Evolutionary conservation across 1,140 invertebrate species (phyloP).

Genomic region (Drosophila setifemur): DNA sequence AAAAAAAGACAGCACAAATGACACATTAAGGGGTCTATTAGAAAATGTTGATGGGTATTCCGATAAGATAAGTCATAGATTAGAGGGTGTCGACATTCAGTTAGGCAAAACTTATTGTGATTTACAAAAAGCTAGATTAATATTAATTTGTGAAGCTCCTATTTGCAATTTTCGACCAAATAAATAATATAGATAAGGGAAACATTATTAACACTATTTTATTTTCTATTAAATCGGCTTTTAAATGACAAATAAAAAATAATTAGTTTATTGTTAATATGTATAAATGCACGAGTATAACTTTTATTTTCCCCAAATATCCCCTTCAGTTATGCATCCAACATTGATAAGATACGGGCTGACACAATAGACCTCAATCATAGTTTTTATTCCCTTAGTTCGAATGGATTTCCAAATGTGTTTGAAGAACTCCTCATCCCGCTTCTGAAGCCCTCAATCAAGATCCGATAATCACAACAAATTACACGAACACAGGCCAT

Average conservation of each 20-base stretch:
- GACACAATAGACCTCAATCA: slow-evolving; percentile 28
- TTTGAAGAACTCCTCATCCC: slow-evolving; percentile 18
- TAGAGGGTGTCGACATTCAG: background rate
- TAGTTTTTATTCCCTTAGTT: slow-evolving; percentile 2
- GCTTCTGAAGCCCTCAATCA: slow-evolving; percentile 33
- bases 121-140: background rate
- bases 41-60: slow-evolving; percentile 8
- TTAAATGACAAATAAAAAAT: too few relatives aligned
- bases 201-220: too few relatives aligned
- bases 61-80: slow-evolving; percentile 26
- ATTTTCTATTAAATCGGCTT: too few relatives aligned
- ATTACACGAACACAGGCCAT: slow-evolving; percentile 38
- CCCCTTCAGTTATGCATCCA: background rate
- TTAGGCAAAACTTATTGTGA: background rate
- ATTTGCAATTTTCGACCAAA: too few relatives aligned
- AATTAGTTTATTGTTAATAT: background rate
- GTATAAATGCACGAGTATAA: background rate
- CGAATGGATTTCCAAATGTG: background rate
- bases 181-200: too few relatives aligned
- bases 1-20: slow-evolving; percentile 26
- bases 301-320: background rate
- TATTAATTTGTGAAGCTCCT: too few relatives aligned
- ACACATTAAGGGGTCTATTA: slow-evolving; percentile 35
- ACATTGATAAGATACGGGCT: slow-evolving; percentile 19
- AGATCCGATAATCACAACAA: slow-evolving; percentile 60